phyloP scores from a whole-genome alignment of 64 coral and sea anemone genomes.

The Montipora capricornis region DNA sequence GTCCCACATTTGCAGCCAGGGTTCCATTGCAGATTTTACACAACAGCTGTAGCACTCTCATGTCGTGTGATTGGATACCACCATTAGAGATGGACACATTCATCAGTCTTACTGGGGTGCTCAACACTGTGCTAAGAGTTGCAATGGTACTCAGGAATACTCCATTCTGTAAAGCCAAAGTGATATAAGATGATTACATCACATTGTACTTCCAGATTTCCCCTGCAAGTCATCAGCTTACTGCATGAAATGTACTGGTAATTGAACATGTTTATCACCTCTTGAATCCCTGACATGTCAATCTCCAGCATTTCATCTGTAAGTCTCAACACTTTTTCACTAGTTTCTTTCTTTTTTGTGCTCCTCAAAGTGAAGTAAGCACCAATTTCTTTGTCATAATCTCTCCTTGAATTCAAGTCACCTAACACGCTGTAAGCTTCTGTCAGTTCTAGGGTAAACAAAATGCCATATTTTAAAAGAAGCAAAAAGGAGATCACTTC shows the following conservation, averaged over 20 bases:
- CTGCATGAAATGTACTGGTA: no score
- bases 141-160: conserved; percentile 68
- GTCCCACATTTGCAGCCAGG: conserved; percentile 83
- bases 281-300: conserved; percentile 75
- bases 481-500: no score
- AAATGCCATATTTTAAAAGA: no score
- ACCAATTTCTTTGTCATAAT: conserved; percentile 93
- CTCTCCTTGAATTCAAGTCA: conserved; percentile 78
- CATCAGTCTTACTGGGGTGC: conserved; percentile 69
- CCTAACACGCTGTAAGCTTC: conserved; percentile 80
- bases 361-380: conserved; percentile 89
- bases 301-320: conserved; percentile 87
- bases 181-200: no score
- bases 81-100: conserved; percentile 56
- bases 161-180: neutral
- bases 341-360: conserved; percentile 58
- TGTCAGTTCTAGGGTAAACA: conserved; percentile 54
- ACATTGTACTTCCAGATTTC: no score
- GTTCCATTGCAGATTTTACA: conserved; percentile 89
- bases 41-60: conserved; percentile 86
- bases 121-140: conserved; percentile 72
- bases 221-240: no score
- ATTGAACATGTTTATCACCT: conserved; percentile 27
- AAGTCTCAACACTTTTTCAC: conserved; percentile 72
- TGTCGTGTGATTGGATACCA: conserved; percentile 77